Evolutionary conservation across 2,888 invertebrate genomes (phyloP).

Genomic region (Scaptomyza reducta): DNA sequence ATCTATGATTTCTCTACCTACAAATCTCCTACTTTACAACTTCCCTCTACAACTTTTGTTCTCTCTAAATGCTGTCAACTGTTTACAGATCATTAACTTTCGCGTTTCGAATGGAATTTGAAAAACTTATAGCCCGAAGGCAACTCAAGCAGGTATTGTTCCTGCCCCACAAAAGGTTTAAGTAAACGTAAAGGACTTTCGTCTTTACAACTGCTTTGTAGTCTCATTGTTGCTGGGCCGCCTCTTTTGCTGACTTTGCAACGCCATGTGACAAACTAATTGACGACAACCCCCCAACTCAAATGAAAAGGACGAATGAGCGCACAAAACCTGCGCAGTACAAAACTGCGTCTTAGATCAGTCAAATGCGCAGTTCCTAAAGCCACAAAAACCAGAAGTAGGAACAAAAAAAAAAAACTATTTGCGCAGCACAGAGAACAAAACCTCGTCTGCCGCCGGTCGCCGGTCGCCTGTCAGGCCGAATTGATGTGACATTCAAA

Average conservation of each 20-base stretch:
- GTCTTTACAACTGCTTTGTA: constrained; percentile 32
- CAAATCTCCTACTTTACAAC: no score
- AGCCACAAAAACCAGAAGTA: not conserved
- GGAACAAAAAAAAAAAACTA: not conserved
- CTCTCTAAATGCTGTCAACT: not conserved
- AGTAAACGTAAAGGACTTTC: constrained; percentile 56
- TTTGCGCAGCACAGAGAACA: constrained; percentile 26
- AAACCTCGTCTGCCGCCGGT: constrained; percentile 25
- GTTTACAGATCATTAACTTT: constrained; percentile 13
- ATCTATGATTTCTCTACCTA: no score
- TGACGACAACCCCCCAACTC: constrained; percentile 1
- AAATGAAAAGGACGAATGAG: constrained; percentile 19
- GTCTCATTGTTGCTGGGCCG: constrained; percentile 23
- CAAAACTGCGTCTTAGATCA: constrained; percentile 47
- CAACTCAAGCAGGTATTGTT: constrained; percentile 16
- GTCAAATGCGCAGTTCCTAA: constrained; percentile 56
- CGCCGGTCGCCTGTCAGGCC: constrained; percentile 30
- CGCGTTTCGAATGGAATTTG: constrained; percentile 17
- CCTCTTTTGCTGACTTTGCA: constrained; percentile 55
- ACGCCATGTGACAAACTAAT: constrained; percentile 51
- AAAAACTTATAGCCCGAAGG: constrained; percentile 22
- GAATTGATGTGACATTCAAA: constrained; percentile 65
- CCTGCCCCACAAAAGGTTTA: constrained; percentile 44
- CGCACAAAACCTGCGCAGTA: constrained; percentile 64
- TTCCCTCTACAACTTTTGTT: not conserved